Conservation (phyloP, 2,113 vertebrate species). For the Amia ocellicauda region DNA sequence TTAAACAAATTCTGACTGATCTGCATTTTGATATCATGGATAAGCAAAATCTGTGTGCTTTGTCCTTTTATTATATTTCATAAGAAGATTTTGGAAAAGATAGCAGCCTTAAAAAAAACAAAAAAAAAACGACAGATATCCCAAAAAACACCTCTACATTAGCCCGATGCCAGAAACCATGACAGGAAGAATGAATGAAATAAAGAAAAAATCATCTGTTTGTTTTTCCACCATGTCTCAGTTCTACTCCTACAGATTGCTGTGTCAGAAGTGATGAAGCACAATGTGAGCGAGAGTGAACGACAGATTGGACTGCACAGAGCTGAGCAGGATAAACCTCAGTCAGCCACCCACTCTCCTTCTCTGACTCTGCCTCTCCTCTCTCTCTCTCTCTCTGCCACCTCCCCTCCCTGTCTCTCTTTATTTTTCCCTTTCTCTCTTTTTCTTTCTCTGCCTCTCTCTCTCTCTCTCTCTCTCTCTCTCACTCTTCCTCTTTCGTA, state of each 20-base stretch:
- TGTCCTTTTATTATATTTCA: too few species aligned
- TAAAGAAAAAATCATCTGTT: neutral
- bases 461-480: neutral
- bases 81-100: too few species aligned
- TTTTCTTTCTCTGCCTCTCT: neutral
- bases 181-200: too few species aligned
- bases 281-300: conserved; percentile 2
- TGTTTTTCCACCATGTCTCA: neutral
- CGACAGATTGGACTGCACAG: neutral
- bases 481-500: neutral
- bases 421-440: neutral
- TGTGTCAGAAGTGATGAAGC: conserved; percentile 7
- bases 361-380: neutral
- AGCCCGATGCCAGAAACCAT: too few species aligned
- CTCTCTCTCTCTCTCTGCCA: too few species aligned
- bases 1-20: too few species aligned
- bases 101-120: too few species aligned
- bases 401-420: too few species aligned
- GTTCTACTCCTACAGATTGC: conserved; percentile 10
- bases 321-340: neutral
- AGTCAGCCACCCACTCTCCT: conserved; percentile 7
- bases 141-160: too few species aligned
- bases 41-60: too few species aligned
- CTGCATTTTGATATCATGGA: too few species aligned
- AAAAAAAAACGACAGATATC: too few species aligned